Evolutionary conservation across 1,140 invertebrate species (phyloP).

Genomic region (Bicyclus anynana): DNA sequence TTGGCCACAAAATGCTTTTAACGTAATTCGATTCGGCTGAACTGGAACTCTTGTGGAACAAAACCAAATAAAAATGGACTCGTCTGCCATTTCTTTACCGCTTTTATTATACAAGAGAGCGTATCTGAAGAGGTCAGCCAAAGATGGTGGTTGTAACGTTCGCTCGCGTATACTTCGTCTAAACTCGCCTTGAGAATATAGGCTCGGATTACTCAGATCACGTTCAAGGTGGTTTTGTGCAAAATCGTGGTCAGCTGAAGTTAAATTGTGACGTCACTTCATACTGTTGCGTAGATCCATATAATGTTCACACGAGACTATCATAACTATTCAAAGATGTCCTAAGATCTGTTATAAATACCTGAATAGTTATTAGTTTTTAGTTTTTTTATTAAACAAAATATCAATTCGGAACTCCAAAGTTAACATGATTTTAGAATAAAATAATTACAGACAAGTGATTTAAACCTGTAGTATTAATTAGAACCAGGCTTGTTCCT

Average conservation of each 20-base stretch:
- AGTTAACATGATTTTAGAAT: too few species aligned
- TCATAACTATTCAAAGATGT: background rate
- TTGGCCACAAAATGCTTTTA: conserved; percentile 71
- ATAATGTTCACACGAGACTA: background rate
- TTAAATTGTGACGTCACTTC: conserved; percentile 40
- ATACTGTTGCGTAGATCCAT: conserved; percentile 25
- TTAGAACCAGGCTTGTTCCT: conserved; percentile 31
- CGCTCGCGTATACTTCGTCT: conserved; percentile 46
- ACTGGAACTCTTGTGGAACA: conserved; percentile 59
- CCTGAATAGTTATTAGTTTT: too few species aligned
- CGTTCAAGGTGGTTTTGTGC: conserved; percentile 64
- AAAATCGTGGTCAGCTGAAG: conserved; percentile 46
- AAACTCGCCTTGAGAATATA: conserved; percentile 64
- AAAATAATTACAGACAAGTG: background rate
- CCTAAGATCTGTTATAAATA: too few species aligned
- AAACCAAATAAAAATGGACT: conserved; percentile 49
- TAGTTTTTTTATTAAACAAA: too few species aligned
- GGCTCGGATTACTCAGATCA: conserved; percentile 69
- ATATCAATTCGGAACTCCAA: too few species aligned
- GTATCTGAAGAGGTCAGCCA: conserved; percentile 38
- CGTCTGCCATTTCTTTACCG: conserved; percentile 27
- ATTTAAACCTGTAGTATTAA: conserved; percentile 1
- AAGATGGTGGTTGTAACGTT: conserved; percentile 44
- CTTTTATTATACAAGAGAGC: conserved; percentile 31
- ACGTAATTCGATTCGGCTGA: conserved; percentile 68